Conservation (phyloP, 2,113 vertebrate species). For the Anseranas semipalmata region DNA sequence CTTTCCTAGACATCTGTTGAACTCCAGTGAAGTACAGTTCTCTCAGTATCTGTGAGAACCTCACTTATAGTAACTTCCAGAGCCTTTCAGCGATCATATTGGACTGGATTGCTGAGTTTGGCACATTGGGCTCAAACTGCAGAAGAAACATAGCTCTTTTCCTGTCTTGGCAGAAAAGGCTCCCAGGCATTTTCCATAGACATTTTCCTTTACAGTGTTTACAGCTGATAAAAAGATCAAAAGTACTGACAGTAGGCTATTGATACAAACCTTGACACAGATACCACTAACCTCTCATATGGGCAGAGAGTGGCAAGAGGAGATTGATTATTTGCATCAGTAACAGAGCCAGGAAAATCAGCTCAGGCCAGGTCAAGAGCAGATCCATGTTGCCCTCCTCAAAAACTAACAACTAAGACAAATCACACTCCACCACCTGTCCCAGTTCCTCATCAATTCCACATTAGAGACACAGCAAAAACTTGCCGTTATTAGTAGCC, state of each 20-base stretch:
- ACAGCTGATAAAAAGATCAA: neutral
- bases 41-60: neutral
- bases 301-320: neutral
- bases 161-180: neutral
- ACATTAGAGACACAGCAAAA: neutral
- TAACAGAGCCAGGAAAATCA: neutral
- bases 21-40: neutral
- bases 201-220: neutral
- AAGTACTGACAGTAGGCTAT: neutral
- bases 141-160: neutral
- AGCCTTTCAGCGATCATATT: neutral
- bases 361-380: neutral
- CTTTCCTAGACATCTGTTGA: neutral
- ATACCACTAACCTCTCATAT: neutral
- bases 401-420: neutral
- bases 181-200: neutral
- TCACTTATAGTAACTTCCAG: neutral
- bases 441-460: neutral
- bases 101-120: neutral
- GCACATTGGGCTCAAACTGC: neutral
- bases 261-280: neutral
- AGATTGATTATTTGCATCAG: neutral
- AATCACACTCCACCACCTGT: neutral
- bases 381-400: neutral
- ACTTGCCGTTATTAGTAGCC: neutral